A percentile compares a stretch with the other conserved stretches of the same genome.
Evolutionary conservation across 2,113 vertebrate genomes (phyloP).

Genomic region (Baryphthengus martii): DNA sequence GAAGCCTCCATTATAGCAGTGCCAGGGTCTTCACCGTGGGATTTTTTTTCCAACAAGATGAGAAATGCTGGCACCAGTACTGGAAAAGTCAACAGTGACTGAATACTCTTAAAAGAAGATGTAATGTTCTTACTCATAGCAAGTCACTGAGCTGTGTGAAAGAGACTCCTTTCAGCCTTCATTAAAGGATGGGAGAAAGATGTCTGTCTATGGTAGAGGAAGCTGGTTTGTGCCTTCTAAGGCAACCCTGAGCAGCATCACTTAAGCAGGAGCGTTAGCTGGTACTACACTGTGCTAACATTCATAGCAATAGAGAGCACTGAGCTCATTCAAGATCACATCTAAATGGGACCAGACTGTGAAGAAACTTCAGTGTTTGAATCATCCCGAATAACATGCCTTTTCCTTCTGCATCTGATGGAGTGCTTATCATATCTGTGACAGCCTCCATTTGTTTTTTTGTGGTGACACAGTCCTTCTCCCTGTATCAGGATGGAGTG

Average conservation of each 20-base stretch:
- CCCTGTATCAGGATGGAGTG: not conserved
- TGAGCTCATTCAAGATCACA: rapidly evolving
- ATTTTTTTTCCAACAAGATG: not conserved
- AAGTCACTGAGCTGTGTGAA: not conserved
- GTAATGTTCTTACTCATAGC: slow-evolving; percentile 51
- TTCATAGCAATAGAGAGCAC: rapidly evolving
- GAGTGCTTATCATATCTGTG: not conserved
- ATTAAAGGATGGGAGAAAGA: not conserved
- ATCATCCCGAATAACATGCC: rapidly evolving
- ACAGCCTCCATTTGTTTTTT: no score
- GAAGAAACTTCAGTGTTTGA: not conserved
- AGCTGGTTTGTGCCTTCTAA: not conserved
- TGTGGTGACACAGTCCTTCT: not conserved
- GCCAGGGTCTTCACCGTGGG: slow-evolving; percentile 19
- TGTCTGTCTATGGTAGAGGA: not conserved
- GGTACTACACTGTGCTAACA: rapidly evolving
- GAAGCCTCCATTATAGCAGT: not conserved
- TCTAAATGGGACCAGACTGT: no score
- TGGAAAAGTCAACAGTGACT: slow-evolving; percentile 62
- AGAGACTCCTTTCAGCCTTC: not conserved
- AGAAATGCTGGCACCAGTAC: slow-evolving; percentile 15
- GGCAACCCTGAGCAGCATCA: not conserved
- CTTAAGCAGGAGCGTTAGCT: not conserved
- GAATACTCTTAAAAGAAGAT: slow-evolving; percentile 36
- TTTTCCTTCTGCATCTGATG: not conserved